Percentiles rank a stretch among this genome's conserved stretches.
phyloP scores from a whole-genome alignment of 2,888 invertebrate species.

The Tubiluchus corallicola region DNA sequence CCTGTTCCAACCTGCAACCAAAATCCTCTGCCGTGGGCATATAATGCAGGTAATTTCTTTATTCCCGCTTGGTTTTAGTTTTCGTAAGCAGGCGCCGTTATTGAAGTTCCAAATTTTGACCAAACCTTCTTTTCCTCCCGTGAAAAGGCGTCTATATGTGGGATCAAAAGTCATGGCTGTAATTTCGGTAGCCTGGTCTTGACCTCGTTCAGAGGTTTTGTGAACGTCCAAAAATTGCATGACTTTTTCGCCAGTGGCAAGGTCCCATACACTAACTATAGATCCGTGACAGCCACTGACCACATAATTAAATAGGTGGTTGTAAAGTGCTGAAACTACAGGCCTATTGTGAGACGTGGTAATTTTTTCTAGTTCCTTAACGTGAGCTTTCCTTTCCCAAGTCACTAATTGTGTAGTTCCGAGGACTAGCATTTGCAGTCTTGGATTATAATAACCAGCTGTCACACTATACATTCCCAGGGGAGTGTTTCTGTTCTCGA shows the following conservation, averaged over 20 bases:
- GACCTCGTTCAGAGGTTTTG: slow-evolving; percentile 43
- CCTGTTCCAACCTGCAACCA: slow-evolving; percentile 60
- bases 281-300: slow-evolving; percentile 60
- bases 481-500: too few relatives aligned
- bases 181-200: slow-evolving; percentile 46
- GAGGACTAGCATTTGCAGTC: slow-evolving; percentile 15
- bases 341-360: slow-evolving; percentile 42
- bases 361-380: slow-evolving; percentile 16
- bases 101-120: slow-evolving; percentile 71
- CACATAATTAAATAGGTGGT: slow-evolving; percentile 47
- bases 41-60: slow-evolving; percentile 37
- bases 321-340: slow-evolving; percentile 52
- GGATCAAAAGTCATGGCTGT: slow-evolving; percentile 58
- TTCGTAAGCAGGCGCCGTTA: slow-evolving; percentile 49
- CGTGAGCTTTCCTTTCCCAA: neutral
- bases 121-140: slow-evolving; percentile 57
- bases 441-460: neutral
- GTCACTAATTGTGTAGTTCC: slow-evolving; percentile 17
- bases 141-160: slow-evolving; percentile 47
- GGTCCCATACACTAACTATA: slow-evolving; percentile 62
- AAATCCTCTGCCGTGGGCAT: slow-evolving; percentile 39
- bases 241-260: slow-evolving; percentile 44
- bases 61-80: slow-evolving; percentile 42
- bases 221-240: slow-evolving; percentile 50
- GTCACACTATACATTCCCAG: neutral